Percentiles rank a stretch among this genome's conserved stretches.
These are phyloP conservation scores for Cyphomyrmex costatus DNA, from an alignment of 1,140 invertebrate genomes.

Conservation along the genomic window DNA sequence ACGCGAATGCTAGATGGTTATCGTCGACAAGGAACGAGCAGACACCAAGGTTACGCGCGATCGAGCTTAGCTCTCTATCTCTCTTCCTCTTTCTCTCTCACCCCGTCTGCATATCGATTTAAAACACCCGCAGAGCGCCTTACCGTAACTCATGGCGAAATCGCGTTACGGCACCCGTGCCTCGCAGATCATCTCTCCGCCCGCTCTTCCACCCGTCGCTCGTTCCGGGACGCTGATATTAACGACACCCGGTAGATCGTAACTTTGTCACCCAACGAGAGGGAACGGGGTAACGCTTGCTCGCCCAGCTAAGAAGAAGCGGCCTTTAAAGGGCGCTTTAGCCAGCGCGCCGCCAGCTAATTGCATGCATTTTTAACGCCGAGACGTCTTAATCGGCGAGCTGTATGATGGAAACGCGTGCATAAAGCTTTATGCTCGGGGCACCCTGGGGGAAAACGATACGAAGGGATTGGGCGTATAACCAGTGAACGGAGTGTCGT, in stretches of 20 bases:
- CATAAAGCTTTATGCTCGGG: slow-evolving; percentile 71
- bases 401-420: slow-evolving; percentile 79
- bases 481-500: slow-evolving; percentile 38
- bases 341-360: slow-evolving; percentile 71
- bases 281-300: slow-evolving; percentile 62
- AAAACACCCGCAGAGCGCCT: slow-evolving; percentile 62
- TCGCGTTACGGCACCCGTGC: slow-evolving; percentile 71
- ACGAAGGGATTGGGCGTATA: slow-evolving; percentile 10
- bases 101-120: slow-evolving; percentile 71
- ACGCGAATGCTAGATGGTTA: slow-evolving; percentile 65
- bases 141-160: slow-evolving; percentile 76
- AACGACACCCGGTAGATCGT: slow-evolving; percentile 83
- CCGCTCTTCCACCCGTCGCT: slow-evolving; percentile 19
- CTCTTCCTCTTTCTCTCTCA: slow-evolving; percentile 26
- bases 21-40: slow-evolving; percentile 71
- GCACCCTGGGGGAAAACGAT: slow-evolving; percentile 69
- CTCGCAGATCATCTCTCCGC: slow-evolving; percentile 77
- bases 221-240: slow-evolving; percentile 75
- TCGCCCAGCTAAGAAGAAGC: slow-evolving; percentile 63
- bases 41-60: slow-evolving; percentile 75
- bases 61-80: slow-evolving; percentile 45
- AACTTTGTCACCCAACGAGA: slow-evolving; percentile 79
- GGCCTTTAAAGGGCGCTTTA: slow-evolving; percentile 67
- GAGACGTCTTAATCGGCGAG: slow-evolving; percentile 79
- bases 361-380: slow-evolving; percentile 83